Conservation (phyloP, 2,113 vertebrate genomes). For the Cinclus mexicanus region DNA sequence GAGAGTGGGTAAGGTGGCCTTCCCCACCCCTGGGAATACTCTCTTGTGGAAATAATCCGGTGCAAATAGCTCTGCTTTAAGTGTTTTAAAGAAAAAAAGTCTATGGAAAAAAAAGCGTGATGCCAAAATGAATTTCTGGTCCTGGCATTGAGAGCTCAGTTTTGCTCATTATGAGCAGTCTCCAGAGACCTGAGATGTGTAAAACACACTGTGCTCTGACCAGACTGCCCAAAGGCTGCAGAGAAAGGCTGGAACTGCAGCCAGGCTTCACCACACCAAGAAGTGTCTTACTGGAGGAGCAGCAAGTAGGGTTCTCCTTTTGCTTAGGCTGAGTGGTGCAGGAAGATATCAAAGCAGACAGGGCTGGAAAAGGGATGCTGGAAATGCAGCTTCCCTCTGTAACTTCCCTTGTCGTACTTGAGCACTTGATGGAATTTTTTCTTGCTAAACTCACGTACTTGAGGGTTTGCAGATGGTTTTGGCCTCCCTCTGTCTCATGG, state of each 20-base stretch:
- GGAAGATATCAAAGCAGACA: neutral
- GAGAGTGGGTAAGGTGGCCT: conserved; percentile 85
- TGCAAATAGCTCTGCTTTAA: neutral
- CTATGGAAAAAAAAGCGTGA: rapidly evolving
- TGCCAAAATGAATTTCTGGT: neutral
- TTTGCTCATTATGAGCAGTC: neutral
- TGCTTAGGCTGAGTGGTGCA: neutral
- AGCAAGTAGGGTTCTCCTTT: neutral
- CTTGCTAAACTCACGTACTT: rapidly evolving
- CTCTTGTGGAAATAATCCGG: neutral
- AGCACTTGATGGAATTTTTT: neutral
- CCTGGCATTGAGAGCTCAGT: neutral
- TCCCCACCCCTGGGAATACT: neutral
- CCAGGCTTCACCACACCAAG: neutral
- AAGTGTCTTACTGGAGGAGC: neutral
- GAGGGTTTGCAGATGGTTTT: neutral
- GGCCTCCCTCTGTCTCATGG: neutral
- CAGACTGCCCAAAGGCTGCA: neutral
- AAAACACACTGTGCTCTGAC: neutral
- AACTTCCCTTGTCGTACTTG: neutral
- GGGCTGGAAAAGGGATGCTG: neutral
- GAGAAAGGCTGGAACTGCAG: neutral
- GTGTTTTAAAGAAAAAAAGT: neutral
- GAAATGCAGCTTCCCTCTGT: neutral
- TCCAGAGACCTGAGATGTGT: neutral